A percentile compares a stretch with the other conserved stretches of the same genome.
Evolutionary conservation across 1,140 invertebrate species (phyloP).

Genomic region (Diachasma alloeum): DNA sequence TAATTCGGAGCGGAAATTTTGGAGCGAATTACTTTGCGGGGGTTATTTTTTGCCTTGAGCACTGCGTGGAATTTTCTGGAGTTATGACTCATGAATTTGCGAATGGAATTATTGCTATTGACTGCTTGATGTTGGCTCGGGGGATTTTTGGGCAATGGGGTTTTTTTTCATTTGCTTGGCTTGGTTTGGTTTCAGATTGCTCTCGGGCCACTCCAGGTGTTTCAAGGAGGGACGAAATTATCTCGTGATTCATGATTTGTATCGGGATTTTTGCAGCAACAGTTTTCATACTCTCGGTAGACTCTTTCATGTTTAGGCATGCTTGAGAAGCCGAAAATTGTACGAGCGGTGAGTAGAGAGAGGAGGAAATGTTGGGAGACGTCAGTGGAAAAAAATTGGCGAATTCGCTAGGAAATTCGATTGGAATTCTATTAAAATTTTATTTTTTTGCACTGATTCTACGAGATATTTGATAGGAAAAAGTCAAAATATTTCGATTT

Average conservation of each 20-base stretch:
- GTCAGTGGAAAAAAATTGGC: too few relatives aligned
- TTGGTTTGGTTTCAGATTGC: constrained; percentile 6
- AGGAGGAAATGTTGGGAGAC: neutral
- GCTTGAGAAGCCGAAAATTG: constrained; percentile 51
- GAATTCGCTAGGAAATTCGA: too few relatives aligned
- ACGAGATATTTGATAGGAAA: too few relatives aligned
- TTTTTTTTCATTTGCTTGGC: neutral
- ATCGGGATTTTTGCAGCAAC: neutral
- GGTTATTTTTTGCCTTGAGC: too few relatives aligned
- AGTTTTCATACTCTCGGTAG: neutral
- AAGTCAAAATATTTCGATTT: too few relatives aligned
- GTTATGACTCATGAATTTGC: too few relatives aligned
- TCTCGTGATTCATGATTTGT: constrained; percentile 18
- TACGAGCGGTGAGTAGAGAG: constrained; percentile 47
- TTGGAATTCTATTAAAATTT: neutral
- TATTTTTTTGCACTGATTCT: too few relatives aligned
- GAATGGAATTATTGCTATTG: too few relatives aligned
- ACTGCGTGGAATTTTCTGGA: too few relatives aligned
- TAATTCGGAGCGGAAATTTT: too few relatives aligned
- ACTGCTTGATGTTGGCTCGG: too few relatives aligned
- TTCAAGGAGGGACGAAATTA: constrained; percentile 10
- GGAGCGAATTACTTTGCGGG: too few relatives aligned
- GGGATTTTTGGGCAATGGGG: neutral
- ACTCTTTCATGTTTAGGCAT: constrained; percentile 37
- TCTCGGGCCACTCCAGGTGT: constrained; percentile 13